Conservation (phyloP, 1,140 invertebrate species). For the Hestina assimilis region DNA sequence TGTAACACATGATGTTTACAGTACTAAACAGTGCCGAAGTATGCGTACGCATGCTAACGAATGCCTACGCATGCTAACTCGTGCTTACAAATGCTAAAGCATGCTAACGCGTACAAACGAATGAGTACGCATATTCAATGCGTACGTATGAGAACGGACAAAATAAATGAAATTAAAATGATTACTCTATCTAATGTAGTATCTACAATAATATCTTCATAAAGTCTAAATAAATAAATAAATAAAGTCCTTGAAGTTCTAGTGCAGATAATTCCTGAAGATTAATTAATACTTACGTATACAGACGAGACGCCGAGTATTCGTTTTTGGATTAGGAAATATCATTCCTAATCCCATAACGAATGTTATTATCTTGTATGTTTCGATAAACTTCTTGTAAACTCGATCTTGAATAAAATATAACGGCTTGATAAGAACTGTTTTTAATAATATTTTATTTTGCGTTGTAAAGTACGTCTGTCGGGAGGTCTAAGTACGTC, state of each 20-base stretch:
- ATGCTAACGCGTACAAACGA: too few relatives aligned
- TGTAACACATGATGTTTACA: too few relatives aligned
- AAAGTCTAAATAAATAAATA: background rate
- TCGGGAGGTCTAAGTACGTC: too few relatives aligned
- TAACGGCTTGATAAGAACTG: too few relatives aligned
- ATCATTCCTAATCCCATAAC: conserved; percentile 6
- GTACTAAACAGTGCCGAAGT: too few relatives aligned
- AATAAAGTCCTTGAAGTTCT: background rate
- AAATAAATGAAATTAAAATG: background rate
- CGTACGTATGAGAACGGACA: too few relatives aligned
- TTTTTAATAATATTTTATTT: too few relatives aligned
- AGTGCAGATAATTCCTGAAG: background rate
- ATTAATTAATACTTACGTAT: background rate
- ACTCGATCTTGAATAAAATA: background rate
- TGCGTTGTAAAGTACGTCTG: too few relatives aligned
- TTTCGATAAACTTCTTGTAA: background rate
- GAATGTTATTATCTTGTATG: conserved; percentile 6
- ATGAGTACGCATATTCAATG: too few relatives aligned
- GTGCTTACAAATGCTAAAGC: too few relatives aligned
- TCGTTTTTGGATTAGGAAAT: conserved; percentile 4
- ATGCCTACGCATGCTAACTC: too few relatives aligned
- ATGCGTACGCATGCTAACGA: too few relatives aligned
- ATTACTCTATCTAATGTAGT: background rate
- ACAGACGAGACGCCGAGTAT: background rate
- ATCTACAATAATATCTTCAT: background rate